Percentiles rank a stretch among this genome's conserved stretches.
Evolutionary conservation across 2,797 vertebrate species (phyloP).

Genomic region (Neosilurus mollespiculum): DNA sequence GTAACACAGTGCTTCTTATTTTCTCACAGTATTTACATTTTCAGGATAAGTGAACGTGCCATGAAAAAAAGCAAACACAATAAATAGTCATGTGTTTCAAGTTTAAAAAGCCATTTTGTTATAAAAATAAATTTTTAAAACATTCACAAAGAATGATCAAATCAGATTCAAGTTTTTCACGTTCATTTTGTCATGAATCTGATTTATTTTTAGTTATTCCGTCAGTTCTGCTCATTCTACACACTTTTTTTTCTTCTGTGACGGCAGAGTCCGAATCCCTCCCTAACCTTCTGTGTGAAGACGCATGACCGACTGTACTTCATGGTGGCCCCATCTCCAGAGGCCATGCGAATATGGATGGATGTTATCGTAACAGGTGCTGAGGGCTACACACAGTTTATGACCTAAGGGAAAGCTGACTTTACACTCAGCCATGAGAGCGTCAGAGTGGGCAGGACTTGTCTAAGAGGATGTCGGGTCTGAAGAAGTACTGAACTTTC

Average conservation of each 20-base stretch:
- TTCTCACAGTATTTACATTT: conserved; percentile 21
- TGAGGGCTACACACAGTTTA: conserved; percentile 95
- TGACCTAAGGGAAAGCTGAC: conserved; percentile 79
- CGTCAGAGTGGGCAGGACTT: conserved; percentile 23
- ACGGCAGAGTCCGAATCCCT: conserved; percentile 88
- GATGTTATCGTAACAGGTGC: conserved; percentile 95
- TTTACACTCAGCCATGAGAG: neutral
- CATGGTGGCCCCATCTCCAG: conserved; percentile 92
- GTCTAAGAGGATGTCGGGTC: conserved; percentile 28
- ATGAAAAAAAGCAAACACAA: neutral
- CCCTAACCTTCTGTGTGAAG: conserved; percentile 96
- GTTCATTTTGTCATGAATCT: conserved; percentile 59
- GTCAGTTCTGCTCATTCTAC: conserved; percentile 29
- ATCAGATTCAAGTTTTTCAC: conserved; percentile 36
- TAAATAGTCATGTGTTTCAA: neutral
- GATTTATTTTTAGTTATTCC: conserved; percentile 44
- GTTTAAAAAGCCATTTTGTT: conserved; percentile 45
- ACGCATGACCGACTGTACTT: conserved; percentile 96
- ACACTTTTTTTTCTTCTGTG: conserved; percentile 30
- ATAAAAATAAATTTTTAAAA: conserved; percentile 50
- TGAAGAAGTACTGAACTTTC: neutral
- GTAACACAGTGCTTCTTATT: neutral
- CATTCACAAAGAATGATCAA: conserved; percentile 42
- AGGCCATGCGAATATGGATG: conserved; percentile 99
- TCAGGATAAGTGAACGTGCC: conserved; percentile 21